Evolutionary conservation across 2,113 vertebrate species (phyloP).

Genomic region (Zonotrichia leucophrys): DNA sequence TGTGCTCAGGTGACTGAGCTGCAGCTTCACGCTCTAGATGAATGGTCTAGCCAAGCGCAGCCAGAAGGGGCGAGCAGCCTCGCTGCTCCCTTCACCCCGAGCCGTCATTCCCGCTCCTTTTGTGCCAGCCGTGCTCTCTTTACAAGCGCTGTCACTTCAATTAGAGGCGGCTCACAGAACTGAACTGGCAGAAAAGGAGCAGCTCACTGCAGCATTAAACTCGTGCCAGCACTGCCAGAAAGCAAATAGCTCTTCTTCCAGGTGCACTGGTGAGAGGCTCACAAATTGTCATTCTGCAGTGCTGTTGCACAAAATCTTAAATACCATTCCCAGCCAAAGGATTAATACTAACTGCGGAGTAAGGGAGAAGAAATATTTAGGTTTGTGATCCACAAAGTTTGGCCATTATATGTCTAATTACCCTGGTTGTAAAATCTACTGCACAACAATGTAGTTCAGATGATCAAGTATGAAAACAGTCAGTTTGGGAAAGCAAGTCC

Average conservation of each 20-base stretch:
- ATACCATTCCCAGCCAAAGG: not conserved
- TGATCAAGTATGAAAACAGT: not conserved
- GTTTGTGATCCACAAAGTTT: not conserved
- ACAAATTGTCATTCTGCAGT: rapidly evolving
- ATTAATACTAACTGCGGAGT: not conserved
- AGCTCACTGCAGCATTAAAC: not conserved
- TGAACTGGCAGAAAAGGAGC: not conserved
- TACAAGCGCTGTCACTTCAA: not conserved
- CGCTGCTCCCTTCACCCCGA: not conserved
- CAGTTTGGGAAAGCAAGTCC: not conserved
- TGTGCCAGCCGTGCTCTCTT: not conserved
- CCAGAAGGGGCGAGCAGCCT: not conserved
- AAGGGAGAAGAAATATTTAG: not conserved
- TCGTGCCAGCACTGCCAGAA: not conserved
- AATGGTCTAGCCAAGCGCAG: not conserved
- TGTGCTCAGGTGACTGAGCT: not conserved
- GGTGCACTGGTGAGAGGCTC: not conserved
- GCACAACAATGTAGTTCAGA: not conserved
- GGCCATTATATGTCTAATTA: not conserved
- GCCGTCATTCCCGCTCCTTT: not conserved
- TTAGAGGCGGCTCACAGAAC: not conserved
- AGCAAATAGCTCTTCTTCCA: not conserved
- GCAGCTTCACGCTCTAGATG: not conserved
- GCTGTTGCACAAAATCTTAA: not conserved
- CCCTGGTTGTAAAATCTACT: not conserved